Conservation (phyloP, 2,888 invertebrate genomes). For the Pherbina coryleti region DNA sequence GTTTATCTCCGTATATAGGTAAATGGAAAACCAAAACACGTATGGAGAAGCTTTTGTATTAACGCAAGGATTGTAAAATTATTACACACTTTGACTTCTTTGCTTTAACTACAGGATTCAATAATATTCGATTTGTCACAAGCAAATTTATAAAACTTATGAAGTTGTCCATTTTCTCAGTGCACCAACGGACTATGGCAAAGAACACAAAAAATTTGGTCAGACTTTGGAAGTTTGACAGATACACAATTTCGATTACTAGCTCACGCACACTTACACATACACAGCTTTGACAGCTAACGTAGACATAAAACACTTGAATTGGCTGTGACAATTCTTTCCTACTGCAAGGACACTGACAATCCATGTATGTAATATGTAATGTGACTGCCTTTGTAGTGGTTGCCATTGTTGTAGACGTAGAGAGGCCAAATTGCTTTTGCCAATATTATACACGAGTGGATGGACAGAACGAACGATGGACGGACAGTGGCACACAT, state of each 20-base stretch:
- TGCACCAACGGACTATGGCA: no score
- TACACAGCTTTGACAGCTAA: constrained; percentile 12
- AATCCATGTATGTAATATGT: neutral
- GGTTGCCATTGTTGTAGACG: constrained; percentile 14
- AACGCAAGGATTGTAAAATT: no score
- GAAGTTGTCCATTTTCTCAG: no score
- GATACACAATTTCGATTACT: constrained; percentile 32
- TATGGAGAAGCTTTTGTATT: no score
- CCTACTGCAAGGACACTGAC: constrained; percentile 7
- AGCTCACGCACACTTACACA: constrained; percentile 21
- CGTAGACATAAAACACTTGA: constrained; percentile 40
- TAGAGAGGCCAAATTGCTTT: constrained; percentile 33
- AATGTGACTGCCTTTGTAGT: neutral
- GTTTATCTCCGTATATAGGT: no score
- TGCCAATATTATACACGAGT: constrained; percentile 26
- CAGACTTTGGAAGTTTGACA: constrained; percentile 7
- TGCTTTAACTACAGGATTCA: no score
- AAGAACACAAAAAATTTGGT: no score
- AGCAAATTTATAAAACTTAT: no score
- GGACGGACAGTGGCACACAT: constrained; percentile 25
- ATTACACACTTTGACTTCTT: no score
- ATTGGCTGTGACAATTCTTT: constrained; percentile 44
- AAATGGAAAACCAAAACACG: no score
- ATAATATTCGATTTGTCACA: no score
- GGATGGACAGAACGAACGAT: neutral